These are phyloP conservation scores for Diarsia brunnea DNA, from an alignment of 2,888 invertebrate species.

Conservation along the genomic window DNA sequence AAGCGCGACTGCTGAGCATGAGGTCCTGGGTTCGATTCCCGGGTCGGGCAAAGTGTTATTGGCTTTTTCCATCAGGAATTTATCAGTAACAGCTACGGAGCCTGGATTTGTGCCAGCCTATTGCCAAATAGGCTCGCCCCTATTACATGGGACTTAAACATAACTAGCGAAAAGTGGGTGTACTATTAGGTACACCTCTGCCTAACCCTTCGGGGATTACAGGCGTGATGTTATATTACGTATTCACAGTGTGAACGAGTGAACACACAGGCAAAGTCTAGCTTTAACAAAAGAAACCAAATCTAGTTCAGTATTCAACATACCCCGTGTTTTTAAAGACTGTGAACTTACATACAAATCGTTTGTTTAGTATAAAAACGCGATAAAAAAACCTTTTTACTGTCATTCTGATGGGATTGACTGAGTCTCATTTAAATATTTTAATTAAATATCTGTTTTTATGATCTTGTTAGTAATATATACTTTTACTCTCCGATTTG, in stretches of 20 bases:
- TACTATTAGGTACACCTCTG: no score
- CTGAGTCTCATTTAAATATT: slow-evolving; percentile 42
- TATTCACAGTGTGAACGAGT: background rate
- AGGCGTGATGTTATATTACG: no score
- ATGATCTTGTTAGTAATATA: slow-evolving; percentile 11
- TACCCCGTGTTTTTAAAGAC: slow-evolving; percentile 2
- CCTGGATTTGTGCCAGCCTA: no score
- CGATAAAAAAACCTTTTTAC: slow-evolving; percentile 33
- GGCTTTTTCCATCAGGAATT: no score
- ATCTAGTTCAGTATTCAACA: slow-evolving; percentile 25
- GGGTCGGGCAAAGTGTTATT: no score
- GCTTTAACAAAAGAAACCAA: background rate
- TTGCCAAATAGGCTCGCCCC: no score
- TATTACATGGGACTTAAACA: no score
- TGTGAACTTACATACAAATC: slow-evolving; percentile 47
- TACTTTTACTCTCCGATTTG: slow-evolving; percentile 7
- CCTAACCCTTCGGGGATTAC: no score
- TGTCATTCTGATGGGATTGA: slow-evolving; percentile 21
- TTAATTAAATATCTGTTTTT: slow-evolving; percentile 49
- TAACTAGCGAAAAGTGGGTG: no score
- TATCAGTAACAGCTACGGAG: no score
- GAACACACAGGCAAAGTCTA: background rate
- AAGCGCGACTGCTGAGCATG: no score
- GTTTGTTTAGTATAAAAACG: slow-evolving; percentile 45
- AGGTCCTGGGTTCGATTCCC: no score